These are phyloP conservation scores for Setipinna tenuifilis DNA, from an alignment of 2,797 vertebrate species.

Conservation along the genomic window DNA sequence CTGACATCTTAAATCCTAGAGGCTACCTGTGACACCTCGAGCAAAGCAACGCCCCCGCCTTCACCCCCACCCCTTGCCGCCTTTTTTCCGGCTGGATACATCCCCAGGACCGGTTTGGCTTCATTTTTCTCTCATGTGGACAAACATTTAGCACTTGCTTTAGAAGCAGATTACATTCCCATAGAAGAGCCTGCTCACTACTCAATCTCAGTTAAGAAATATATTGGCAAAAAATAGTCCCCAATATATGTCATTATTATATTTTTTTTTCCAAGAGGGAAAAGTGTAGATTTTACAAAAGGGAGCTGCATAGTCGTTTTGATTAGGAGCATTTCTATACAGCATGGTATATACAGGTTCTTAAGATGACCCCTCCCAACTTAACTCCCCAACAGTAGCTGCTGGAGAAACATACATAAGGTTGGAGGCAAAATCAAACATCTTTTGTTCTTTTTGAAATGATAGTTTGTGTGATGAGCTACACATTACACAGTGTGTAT, in stretches of 20 bases:
- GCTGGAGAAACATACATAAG: constrained; percentile 8
- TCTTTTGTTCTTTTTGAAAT: constrained; percentile 45
- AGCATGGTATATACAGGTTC: constrained; percentile 57
- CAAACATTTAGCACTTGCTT: constrained; percentile 22
- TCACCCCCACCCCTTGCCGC: constrained; percentile 7
- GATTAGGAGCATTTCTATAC: constrained; percentile 44
- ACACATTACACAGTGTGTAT: constrained; percentile 56
- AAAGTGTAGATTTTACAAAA: constrained; percentile 50
- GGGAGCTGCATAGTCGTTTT: constrained; percentile 59
- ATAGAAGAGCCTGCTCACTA: constrained; percentile 35
- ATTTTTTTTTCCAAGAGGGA: constrained; percentile 41
- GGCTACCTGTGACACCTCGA: constrained; percentile 15
- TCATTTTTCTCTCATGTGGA: neutral
- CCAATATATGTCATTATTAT: constrained; percentile 40
- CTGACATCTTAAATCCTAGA: neutral
- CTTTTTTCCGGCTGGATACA: neutral
- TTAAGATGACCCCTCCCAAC: constrained; percentile 6
- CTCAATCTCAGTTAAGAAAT: constrained; percentile 39
- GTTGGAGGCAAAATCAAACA: constrained; percentile 46
- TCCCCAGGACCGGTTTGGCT: constrained; percentile 31
- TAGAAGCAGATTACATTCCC: constrained; percentile 1
- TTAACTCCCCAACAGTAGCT: neutral
- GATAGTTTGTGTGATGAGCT: constrained; percentile 50
- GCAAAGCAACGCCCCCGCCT: constrained; percentile 5
- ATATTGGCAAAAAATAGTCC: constrained; percentile 57